A percentile compares a stretch with the other conserved stretches of the same genome.
These are phyloP conservation scores for Carettochelys insculpta DNA, from an alignment of 2,113 vertebrate species.

Conservation along the genomic window DNA sequence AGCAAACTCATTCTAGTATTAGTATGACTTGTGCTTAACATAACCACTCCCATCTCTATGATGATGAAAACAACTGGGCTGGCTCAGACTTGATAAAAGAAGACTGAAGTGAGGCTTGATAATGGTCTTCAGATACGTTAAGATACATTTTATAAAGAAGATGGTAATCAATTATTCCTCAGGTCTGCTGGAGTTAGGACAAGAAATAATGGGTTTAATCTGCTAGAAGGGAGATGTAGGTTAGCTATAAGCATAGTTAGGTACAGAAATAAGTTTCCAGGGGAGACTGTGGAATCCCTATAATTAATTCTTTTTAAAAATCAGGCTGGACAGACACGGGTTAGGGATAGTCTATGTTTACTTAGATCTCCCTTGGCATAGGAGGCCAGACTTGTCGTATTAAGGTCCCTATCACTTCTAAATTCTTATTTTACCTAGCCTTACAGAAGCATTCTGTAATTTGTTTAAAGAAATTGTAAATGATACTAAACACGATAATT, in stretches of 20 bases:
- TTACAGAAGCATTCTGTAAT: slow-evolving; percentile 16
- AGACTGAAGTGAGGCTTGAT: neutral
- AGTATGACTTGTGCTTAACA: neutral
- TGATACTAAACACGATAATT: slow-evolving; percentile 40
- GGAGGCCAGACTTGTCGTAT: neutral
- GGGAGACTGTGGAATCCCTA: neutral
- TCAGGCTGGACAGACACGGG: neutral
- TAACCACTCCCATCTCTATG: neutral
- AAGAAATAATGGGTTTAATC: neutral
- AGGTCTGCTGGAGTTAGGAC: neutral
- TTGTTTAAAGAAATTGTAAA: neutral
- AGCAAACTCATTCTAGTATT: accelerated
- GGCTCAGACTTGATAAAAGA: neutral
- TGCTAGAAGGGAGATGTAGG: neutral
- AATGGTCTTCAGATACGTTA: neutral
- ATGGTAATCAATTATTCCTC: neutral
- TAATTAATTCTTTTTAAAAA: neutral
- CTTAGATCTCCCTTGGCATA: neutral
- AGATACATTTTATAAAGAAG: neutral
- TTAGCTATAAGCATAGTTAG: neutral
- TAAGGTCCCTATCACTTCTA: neutral
- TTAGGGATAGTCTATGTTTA: neutral
- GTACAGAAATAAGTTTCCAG: neutral
- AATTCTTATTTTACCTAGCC: neutral
- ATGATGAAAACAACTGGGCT: neutral